Conservation (phyloP, 2,113 vertebrate species). For the Microcebus tavaratra region DNA sequence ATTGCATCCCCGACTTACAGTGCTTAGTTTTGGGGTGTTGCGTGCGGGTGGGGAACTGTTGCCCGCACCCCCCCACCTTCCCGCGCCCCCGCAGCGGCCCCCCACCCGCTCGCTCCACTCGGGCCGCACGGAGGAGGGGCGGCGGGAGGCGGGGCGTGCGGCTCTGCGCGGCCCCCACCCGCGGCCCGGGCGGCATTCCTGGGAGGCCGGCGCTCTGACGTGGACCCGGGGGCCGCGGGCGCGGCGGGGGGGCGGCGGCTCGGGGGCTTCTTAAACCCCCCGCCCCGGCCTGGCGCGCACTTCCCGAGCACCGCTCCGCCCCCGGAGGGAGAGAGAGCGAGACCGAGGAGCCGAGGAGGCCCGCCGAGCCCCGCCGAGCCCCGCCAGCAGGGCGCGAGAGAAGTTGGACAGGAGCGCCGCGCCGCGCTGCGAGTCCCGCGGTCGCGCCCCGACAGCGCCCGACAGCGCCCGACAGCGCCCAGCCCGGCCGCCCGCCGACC, state of each 20-base stretch:
- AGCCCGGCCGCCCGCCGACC: not conserved
- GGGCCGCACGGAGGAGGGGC: conserved; percentile 26
- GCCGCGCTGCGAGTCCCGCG: not conserved
- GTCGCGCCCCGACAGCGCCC: conserved; percentile 23
- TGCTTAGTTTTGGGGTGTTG: not conserved
- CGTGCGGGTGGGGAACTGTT: not conserved
- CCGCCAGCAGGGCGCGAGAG: conserved; percentile 37
- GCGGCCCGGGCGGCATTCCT: conserved; percentile 87
- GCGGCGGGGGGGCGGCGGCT: conserved; percentile 48
- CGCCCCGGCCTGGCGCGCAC: conserved; percentile 55
- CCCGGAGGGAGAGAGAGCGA: conserved; percentile 41
- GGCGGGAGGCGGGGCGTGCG: conserved; percentile 54
- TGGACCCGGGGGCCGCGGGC: conserved; percentile 72
- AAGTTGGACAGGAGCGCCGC: conserved; percentile 3
- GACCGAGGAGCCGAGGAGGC: conserved; percentile 30
- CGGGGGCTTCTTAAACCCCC: conserved; percentile 79
- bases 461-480: not conserved
- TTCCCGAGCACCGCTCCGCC: conserved; percentile 74
- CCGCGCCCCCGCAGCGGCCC: not conserved
- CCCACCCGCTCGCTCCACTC: not conserved
- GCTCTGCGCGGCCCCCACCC: conserved; percentile 55
- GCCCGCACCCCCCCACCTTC: not conserved
- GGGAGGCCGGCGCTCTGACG: conserved; percentile 89
- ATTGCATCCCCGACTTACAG: not conserved
- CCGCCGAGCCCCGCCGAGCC: not conserved